Conservation (phyloP, 1,140 invertebrate species). For the Aphidius ervi region DNA sequence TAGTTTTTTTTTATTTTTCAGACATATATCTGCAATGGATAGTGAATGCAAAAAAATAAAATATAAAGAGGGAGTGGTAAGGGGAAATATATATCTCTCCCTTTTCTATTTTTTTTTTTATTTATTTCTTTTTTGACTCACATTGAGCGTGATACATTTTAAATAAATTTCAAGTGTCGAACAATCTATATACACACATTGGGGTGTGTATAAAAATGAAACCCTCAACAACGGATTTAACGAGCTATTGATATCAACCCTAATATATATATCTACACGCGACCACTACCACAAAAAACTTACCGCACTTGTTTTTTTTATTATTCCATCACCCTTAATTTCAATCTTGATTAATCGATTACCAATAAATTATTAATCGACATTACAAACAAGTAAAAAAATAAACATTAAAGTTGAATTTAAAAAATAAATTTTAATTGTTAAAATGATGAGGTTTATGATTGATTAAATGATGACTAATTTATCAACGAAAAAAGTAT, state of each 20-base stretch:
- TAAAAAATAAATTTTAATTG: no score
- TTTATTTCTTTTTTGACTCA: background rate
- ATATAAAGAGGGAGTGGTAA: conserved; percentile 3
- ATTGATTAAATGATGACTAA: no score
- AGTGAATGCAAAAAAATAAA: background rate
- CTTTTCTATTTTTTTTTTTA: background rate
- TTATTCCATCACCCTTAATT: background rate
- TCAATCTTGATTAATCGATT: no score
- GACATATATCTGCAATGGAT: background rate
- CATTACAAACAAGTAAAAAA: no score
- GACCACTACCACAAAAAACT: conserved; percentile 1
- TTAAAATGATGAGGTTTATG: no score
- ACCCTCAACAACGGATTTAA: conserved; percentile 38
- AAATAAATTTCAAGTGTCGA: conserved; percentile 46
- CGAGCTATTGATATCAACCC: conserved; percentile 46
- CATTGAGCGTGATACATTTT: conserved; percentile 31
- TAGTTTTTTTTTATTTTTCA: conserved; percentile 12
- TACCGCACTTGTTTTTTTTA: conserved; percentile 11
- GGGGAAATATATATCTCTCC: conserved; percentile 13
- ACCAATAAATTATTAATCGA: no score
- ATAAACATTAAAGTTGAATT: no score
- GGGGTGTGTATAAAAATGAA: background rate
- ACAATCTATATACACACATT: background rate
- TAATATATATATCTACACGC: conserved; percentile 26
- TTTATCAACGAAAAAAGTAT: no score